These are phyloP conservation scores for Plebejus anna DNA, from an alignment of 2,888 invertebrate genomes.

Conservation along the genomic window DNA sequence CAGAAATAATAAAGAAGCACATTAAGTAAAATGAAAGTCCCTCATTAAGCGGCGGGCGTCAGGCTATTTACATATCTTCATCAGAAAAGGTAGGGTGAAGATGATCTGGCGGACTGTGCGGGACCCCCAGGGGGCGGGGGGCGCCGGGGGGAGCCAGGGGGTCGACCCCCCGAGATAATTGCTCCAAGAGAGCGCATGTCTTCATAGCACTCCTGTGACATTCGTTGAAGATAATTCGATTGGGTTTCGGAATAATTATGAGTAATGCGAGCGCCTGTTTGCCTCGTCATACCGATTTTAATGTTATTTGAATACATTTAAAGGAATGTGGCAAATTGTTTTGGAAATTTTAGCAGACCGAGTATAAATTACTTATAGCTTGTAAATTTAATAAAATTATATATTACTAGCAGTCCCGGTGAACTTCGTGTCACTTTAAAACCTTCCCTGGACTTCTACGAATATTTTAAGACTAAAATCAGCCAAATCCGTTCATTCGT, in stretches of 20 bases:
- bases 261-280: slow-evolving; percentile 34
- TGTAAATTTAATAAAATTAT: not conserved
- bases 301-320: slow-evolving; percentile 29
- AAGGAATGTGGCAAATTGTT: slow-evolving; percentile 9
- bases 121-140: slow-evolving; percentile 39
- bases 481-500: no score
- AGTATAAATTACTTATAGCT: not conserved
- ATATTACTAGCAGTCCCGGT: no score
- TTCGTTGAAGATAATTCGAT: slow-evolving; percentile 66
- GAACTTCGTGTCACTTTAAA: no score
- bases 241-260: slow-evolving; percentile 61
- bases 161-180: slow-evolving; percentile 51
- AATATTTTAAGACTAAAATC: no score
- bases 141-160: slow-evolving; percentile 34
- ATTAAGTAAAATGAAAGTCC: slow-evolving; percentile 27
- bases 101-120: slow-evolving; percentile 65
- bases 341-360: not conserved
- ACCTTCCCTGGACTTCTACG: no score
- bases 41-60: slow-evolving; percentile 23
- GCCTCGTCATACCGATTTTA: slow-evolving; percentile 28
- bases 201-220: slow-evolving; percentile 64
- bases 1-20: slow-evolving; percentile 25
- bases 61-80: slow-evolving; percentile 70
- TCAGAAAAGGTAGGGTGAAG: slow-evolving; percentile 70
- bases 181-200: slow-evolving; percentile 63